These are phyloP conservation scores for Megalurothrips usitatus DNA, from an alignment of 2,888 invertebrate genomes.

Conservation along the genomic window DNA sequence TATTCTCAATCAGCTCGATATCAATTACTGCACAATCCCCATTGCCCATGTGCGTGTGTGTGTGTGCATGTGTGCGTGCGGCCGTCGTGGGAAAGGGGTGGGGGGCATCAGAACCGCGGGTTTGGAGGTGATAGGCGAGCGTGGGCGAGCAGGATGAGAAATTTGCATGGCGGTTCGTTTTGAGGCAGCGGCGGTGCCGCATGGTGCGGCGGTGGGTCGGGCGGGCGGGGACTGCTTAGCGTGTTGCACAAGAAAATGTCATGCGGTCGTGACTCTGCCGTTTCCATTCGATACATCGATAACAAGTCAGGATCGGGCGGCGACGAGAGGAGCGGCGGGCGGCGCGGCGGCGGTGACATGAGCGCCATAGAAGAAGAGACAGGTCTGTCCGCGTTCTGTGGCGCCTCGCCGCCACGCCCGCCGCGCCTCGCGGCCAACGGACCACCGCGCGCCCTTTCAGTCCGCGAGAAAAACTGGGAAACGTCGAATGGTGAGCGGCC, in stretches of 20 bases:
- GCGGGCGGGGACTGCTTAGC: neutral
- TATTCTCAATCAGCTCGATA: no score
- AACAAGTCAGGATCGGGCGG: neutral
- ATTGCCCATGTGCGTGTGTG: neutral
- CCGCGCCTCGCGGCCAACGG: neutral
- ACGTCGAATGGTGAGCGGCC: neutral
- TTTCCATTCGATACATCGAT: constrained; percentile 10
- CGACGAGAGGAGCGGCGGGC: neutral
- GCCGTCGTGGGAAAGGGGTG: neutral
- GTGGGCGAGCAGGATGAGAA: neutral
- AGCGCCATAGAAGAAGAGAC: neutral
- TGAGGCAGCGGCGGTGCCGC: no score
- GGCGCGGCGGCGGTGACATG: neutral
- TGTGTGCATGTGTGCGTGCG: neutral
- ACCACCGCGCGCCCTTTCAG: neutral
- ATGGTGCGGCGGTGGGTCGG: neutral
- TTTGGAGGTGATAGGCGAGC: neutral
- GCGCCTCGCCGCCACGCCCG: neutral
- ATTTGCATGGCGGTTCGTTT: neutral
- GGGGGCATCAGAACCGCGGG: no score
- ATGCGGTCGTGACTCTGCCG: constrained; percentile 11
- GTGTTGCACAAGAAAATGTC: constrained; percentile 16
- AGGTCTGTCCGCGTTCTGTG: neutral
- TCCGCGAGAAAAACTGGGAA: neutral
- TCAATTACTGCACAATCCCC: no score